Base-by-base conservation (phyloP, 2,113 vertebrate species). In the Pongo abelii region DNA sequence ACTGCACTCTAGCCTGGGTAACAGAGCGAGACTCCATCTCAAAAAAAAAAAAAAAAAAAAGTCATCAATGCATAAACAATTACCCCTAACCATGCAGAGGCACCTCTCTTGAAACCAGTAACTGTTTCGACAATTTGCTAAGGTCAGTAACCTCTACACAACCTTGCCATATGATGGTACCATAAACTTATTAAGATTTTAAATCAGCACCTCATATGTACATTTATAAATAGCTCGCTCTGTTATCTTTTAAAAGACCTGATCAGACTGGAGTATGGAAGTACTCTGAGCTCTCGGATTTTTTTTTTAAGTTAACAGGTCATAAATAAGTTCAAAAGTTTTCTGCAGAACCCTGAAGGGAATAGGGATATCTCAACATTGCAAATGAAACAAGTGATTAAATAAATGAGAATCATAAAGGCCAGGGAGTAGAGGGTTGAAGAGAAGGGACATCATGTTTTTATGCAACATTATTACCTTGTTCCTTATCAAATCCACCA, bases 261-360 rank as follows among this genome's bases (percentile, higher is more conserved):
- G 17, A 52, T 89, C 57, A 86, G 52, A 84, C 70, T 90, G 35
- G 27, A 94, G 74, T 91, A 85, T n/a, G 20, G 16, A 84, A 74
- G 84, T n/a, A 85, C 59, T 64, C 69, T 69, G 81, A 96, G 43
- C 35, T 61, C 80, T 75, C 67, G 43, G 14, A 35, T 90, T 70
- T 61, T 84, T 90, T 77, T n/a, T 78, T 84, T 22, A 92, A 94
- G 67, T 46, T 90, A 92, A 93, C 84, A n/a, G 11, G 57, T 94
- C 87, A 93, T 81, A 95, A 97, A 69, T 40, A 88, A 92, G 92
- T 95, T 96, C 90, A 95, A 97, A 97, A 96, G 92, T 96, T 97
- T 89, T 64, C 87, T 96, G 84, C 64, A 50, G 57, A 95, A 77
- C 25, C 32, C 72, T 93, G 20, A 96, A 93, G 64, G 35, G 50